Conservation (phyloP, 2,888 invertebrate species). For the Rhimphoctona megacephalus region DNA sequence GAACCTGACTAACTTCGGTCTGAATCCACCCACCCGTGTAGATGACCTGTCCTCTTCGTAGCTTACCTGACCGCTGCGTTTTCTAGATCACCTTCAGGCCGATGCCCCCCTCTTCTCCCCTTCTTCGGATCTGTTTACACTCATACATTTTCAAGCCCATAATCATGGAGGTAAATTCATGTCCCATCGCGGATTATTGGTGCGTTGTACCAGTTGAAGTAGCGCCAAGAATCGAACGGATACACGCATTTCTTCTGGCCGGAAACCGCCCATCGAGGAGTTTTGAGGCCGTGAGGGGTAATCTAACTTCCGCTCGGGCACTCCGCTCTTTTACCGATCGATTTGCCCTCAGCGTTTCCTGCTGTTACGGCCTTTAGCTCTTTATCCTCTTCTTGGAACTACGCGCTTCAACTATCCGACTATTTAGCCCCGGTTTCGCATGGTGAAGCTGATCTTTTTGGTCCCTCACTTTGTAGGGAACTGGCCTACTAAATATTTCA, state of each 20-base stretch:
- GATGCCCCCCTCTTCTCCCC: constrained; percentile 26
- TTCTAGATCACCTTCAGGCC: constrained; percentile 66
- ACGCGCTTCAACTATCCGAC: constrained; percentile 3
- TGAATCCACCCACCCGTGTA: constrained; percentile 77
- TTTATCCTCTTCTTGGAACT: constrained; percentile 46
- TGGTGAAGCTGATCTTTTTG: neutral
- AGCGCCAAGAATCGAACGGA: constrained; percentile 64
- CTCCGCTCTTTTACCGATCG: constrained; percentile 56
- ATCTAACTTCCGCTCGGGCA: constrained; percentile 61
- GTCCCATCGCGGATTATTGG: constrained; percentile 26
- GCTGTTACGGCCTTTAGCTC: constrained; percentile 13
- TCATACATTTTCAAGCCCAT: constrained; percentile 11
- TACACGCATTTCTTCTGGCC: constrained; percentile 53
- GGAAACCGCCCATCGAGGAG: constrained; percentile 65
- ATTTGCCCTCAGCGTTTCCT: constrained; percentile 65
- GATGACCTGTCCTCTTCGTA: constrained; percentile 76
- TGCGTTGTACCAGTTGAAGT: constrained; percentile 8
- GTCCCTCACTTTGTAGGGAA: neutral
- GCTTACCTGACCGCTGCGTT: constrained; percentile 72
- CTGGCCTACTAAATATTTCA: neutral
- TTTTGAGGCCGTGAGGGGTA: constrained; percentile 59
- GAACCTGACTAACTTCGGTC: constrained; percentile 77
- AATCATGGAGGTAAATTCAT: neutral
- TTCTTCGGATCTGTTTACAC: constrained; percentile 18
- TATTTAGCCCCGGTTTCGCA: neutral